These are phyloP conservation scores for Melinopterus prodromus DNA, from an alignment of 2,888 invertebrate genomes.

Conservation along the genomic window DNA sequence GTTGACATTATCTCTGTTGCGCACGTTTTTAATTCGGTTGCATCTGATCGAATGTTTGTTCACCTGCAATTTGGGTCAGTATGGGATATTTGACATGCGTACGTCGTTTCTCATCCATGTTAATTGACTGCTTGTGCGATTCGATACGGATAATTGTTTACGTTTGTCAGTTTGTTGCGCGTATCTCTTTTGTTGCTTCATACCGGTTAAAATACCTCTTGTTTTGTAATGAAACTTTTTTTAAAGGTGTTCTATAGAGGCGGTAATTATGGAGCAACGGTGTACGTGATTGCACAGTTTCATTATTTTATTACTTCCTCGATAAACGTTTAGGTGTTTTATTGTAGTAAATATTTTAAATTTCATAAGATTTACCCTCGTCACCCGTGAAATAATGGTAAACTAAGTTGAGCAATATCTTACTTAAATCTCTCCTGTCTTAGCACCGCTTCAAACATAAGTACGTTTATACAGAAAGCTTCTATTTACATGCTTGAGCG, in stretches of 20 bases:
- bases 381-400: neutral
- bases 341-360: neutral
- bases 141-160: neutral
- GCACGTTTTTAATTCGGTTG: neutral
- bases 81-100: neutral
- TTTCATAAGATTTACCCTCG: neutral
- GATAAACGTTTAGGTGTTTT: neutral
- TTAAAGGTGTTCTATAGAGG: neutral
- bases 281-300: neutral
- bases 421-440: too few species aligned
- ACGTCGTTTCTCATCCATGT: neutral
- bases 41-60: neutral
- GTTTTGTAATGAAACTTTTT: neutral
- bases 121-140: neutral
- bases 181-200: neutral
- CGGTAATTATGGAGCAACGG: neutral
- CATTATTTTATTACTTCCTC: neutral
- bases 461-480: too few species aligned
- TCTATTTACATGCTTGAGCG: too few species aligned
- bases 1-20: neutral
- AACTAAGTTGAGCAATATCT: neutral
- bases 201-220: neutral
- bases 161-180: too few species aligned
- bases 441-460: too few species aligned
- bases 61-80: conserved; percentile 4